Conservation (phyloP, 2,888 invertebrate genomes). For the Xanthostigma xanthostigma region DNA sequence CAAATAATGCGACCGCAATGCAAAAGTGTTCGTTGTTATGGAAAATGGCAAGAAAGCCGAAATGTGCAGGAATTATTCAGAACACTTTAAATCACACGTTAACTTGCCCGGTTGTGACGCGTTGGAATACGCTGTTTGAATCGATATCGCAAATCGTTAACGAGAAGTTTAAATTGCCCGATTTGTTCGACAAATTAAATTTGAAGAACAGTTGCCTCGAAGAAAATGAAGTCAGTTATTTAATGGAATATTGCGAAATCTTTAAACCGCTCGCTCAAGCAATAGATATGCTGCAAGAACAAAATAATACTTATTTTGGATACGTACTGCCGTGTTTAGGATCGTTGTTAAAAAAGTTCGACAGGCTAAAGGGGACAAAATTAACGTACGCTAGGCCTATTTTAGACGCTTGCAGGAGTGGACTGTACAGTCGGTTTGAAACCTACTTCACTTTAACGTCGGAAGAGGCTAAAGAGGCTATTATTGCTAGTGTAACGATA, state of each 20-base stretch:
- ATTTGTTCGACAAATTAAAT: not conserved
- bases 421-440: too few species aligned
- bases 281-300: too few species aligned
- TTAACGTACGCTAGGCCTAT: too few species aligned
- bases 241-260: not conserved
- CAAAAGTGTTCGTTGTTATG: not conserved
- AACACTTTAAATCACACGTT: not conserved
- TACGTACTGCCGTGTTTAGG: too few species aligned
- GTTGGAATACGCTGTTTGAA: not conserved
- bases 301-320: too few species aligned
- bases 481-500: too few species aligned
- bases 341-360: too few species aligned
- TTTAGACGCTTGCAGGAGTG: too few species aligned
- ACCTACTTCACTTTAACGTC: too few species aligned
- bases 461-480: too few species aligned
- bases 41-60: not conserved
- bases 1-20: not conserved
- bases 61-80: not conserved
- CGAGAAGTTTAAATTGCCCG: not conserved
- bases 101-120: not conserved
- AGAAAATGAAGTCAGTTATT: not conserved
- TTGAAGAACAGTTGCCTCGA: not conserved
- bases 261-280: too few species aligned
- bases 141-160: not conserved
- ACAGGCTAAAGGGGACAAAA: too few species aligned